Percentiles rank a stretch among this genome's conserved stretches.
phyloP scores from a whole-genome alignment of 2,888 invertebrate species.

The Nesidiocoris tenuis region DNA sequence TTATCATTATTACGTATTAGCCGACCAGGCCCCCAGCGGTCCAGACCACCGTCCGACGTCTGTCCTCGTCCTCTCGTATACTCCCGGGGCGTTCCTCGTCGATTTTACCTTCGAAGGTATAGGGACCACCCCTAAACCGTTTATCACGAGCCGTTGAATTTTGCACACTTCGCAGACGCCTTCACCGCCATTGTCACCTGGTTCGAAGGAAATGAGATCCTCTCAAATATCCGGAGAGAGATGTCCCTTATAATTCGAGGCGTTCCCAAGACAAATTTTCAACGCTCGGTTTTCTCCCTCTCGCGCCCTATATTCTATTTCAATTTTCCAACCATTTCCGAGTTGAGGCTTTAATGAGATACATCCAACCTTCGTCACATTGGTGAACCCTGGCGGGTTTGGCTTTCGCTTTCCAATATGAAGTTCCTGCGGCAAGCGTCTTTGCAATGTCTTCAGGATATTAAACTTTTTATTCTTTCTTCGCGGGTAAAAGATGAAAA shows the following conservation, averaged over 20 bases:
- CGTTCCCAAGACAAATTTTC: slow-evolving; percentile 28
- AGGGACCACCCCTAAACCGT: background rate
- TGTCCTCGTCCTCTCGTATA: background rate
- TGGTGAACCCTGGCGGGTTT: background rate
- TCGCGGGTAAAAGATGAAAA: background rate
- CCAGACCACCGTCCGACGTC: too few species aligned
- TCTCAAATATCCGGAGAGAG: slow-evolving; percentile 35
- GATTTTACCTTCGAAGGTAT: background rate
- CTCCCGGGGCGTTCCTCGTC: background rate
- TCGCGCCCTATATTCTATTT: too few species aligned
- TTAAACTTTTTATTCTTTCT: background rate
- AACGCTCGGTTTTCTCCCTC: background rate
- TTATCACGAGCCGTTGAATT: background rate
- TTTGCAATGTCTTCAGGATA: background rate
- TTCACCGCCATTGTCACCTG: background rate
- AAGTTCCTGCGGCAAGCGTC: background rate
- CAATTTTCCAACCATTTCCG: background rate
- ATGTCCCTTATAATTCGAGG: slow-evolving; percentile 22
- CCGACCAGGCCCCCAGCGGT: background rate
- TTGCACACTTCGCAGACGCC: background rate
- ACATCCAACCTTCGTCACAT: background rate
- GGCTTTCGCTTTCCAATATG: slow-evolving; percentile 19
- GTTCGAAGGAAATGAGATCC: slow-evolving; percentile 27
- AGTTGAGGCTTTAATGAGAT: background rate
- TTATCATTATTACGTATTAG: background rate